These are phyloP conservation scores for Excalfactoria chinensis DNA, from an alignment of 2,113 vertebrate genomes.

Conservation along the genomic window DNA sequence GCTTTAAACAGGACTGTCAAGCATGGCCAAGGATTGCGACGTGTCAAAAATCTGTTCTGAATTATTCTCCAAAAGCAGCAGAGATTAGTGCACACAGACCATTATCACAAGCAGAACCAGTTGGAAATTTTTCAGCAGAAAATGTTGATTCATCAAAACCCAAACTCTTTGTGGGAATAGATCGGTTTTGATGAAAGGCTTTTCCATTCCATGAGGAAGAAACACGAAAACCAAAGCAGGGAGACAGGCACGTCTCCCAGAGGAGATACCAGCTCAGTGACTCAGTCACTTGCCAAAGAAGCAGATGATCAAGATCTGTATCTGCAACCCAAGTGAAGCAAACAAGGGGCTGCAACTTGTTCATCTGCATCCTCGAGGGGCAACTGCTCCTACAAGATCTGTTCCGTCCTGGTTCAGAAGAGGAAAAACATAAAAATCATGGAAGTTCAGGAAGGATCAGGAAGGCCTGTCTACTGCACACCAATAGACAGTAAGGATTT, in stretches of 20 bases:
- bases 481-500: not conserved
- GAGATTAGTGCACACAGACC: not conserved
- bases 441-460: not conserved
- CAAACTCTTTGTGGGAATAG: not conserved
- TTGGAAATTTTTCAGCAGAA: constrained; percentile 4
- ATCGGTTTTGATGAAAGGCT: not conserved
- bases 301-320: accelerated
- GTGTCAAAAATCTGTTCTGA: not conserved
- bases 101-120: not conserved
- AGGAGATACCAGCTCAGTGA: not conserved
- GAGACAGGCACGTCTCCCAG: constrained; percentile 6
- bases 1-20: not conserved
- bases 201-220: not conserved
- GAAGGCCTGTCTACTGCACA: not conserved
- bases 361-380: not conserved
- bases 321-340: not conserved
- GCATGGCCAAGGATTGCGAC: not conserved
- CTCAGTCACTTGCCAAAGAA: not conserved
- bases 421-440: not conserved
- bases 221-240: not conserved
- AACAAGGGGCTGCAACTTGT: not conserved
- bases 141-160: constrained; percentile 39
- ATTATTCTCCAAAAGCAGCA: not conserved
- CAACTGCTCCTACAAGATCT: not conserved
- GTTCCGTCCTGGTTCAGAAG: not conserved